Evolutionary conservation across 2,113 vertebrate genomes (phyloP).

Genomic region (Propithecus coquereli): DNA sequence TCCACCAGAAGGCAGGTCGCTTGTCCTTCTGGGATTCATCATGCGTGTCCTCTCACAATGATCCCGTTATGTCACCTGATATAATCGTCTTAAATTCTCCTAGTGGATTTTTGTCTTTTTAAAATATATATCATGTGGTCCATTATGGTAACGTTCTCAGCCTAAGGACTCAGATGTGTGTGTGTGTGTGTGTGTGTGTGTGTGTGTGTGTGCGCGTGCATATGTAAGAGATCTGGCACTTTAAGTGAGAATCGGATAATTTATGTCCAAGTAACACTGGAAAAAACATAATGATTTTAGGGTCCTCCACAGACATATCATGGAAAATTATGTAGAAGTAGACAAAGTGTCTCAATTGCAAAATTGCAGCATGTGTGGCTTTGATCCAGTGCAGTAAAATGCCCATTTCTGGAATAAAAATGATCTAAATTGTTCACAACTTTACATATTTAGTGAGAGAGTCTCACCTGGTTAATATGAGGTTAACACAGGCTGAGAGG

Average conservation of each 20-base stretch:
- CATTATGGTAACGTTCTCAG: not conserved
- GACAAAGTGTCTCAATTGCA: not conserved
- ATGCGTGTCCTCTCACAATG: not conserved
- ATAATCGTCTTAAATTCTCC: not conserved
- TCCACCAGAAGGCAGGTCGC: not conserved
- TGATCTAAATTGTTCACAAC: not conserved
- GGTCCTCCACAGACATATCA: not conserved
- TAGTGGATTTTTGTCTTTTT: not conserved
- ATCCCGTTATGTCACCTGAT: not conserved
- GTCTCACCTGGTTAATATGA: not conserved
- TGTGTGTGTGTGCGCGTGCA: not conserved
- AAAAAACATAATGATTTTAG: not conserved
- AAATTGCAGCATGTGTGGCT: not conserved
- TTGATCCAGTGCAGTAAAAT: not conserved
- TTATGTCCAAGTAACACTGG: not conserved
- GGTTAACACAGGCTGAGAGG: not conserved
- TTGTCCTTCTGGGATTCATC: not conserved
- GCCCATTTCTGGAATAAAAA: not conserved
- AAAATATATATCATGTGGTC: not conserved
- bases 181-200: too few relatives aligned
- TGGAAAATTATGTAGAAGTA: not conserved
- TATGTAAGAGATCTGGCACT: not conserved
- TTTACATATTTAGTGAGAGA: not conserved
- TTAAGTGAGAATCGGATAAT: not conserved
- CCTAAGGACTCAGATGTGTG: not conserved